Conservation (phyloP, 2,113 vertebrate genomes). For the Leuciscus idus region DNA sequence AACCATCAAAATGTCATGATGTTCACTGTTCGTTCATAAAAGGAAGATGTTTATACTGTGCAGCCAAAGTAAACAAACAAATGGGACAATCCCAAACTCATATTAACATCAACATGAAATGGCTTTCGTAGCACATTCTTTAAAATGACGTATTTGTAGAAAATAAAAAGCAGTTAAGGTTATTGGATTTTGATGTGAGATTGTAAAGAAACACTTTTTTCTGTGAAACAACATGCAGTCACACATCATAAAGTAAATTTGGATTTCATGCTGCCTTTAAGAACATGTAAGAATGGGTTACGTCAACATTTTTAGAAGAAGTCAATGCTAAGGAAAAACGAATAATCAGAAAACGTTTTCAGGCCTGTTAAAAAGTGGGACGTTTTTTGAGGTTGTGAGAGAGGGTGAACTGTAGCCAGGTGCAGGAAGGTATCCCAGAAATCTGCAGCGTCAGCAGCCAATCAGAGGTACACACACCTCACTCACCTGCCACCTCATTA, state of each 20-base stretch:
- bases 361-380: background rate
- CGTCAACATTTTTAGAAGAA: too few species aligned
- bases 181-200: background rate
- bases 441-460: slow-evolving; percentile 60
- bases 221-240: background rate
- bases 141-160: background rate
- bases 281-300: too few species aligned
- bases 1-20: background rate
- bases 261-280: background rate
- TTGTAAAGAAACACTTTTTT: background rate
- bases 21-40: background rate
- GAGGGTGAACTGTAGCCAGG: slow-evolving; percentile 57
- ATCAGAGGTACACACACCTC: slow-evolving; percentile 49
- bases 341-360: background rate
- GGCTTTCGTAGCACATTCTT: background rate
- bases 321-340: background rate
- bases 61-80: slow-evolving; percentile 28
- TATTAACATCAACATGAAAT: background rate
- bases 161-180: background rate
- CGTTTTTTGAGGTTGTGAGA: background rate
- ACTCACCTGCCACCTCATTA: slow-evolving; percentile 14
- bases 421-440: slow-evolving; percentile 62
- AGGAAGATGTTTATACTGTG: background rate
- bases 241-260: background rate
- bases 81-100: background rate